These are phyloP conservation scores for Eonycteris spelaea DNA, from an alignment of 2,113 vertebrate genomes.

Conservation along the genomic window DNA sequence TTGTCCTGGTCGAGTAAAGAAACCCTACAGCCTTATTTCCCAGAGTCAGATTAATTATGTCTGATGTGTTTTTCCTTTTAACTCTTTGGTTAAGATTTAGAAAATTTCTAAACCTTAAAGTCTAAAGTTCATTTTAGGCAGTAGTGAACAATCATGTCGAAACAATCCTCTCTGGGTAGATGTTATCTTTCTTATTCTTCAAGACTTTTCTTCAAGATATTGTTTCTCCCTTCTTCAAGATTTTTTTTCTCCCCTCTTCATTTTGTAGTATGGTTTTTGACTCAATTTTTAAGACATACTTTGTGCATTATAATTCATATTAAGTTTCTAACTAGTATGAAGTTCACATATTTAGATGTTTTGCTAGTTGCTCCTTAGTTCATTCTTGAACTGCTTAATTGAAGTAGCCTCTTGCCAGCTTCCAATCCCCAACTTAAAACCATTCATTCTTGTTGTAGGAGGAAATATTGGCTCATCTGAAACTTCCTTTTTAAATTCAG, in stretches of 20 bases:
- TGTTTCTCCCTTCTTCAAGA: background rate
- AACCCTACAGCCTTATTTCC: background rate
- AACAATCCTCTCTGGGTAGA: background rate
- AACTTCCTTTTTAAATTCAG: slow-evolving; percentile 5
- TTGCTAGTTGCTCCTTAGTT: background rate
- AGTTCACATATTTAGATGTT: background rate
- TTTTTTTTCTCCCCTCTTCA: background rate
- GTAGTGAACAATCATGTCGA: background rate
- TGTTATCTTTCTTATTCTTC: too few species aligned
- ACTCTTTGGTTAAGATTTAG: background rate
- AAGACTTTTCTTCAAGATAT: too few species aligned
- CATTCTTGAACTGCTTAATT: background rate
- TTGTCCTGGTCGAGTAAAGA: background rate
- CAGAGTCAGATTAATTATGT: background rate
- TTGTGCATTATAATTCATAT: background rate
- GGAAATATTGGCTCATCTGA: background rate
- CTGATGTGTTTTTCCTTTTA: background rate
- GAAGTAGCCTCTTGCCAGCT: background rate
- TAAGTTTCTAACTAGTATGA: background rate
- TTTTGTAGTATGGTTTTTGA: background rate
- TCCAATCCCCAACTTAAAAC: background rate
- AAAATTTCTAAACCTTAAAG: background rate
- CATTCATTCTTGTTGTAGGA: background rate
- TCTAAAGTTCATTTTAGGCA: background rate
- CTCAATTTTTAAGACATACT: background rate